phyloP scores from a whole-genome alignment of 1,140 invertebrate genomes.

The Apis cerana region DNA sequence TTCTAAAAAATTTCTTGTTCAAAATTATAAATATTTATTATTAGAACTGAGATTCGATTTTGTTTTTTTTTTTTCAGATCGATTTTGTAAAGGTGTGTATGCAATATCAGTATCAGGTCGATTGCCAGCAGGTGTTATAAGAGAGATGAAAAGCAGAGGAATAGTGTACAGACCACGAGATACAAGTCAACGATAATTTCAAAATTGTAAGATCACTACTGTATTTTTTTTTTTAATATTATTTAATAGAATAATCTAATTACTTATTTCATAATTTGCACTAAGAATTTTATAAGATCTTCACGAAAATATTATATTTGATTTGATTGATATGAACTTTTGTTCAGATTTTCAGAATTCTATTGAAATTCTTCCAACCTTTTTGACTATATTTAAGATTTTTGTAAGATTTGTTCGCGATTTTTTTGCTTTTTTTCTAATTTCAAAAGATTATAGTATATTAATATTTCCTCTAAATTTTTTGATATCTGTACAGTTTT shows the following conservation, averaged over 20 bases:
- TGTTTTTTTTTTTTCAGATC: slow-evolving; percentile 84
- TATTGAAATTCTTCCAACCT: background rate
- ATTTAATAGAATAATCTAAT: slow-evolving; percentile 33
- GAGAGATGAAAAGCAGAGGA: slow-evolving; percentile 95
- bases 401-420: slow-evolving; percentile 4
- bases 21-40: slow-evolving; percentile 42
- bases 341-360: slow-evolving; percentile 24
- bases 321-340: slow-evolving; percentile 54
- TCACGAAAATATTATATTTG: slow-evolving; percentile 46
- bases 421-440: slow-evolving; percentile 12
- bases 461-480: slow-evolving; percentile 17
- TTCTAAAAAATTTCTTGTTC: slow-evolving; percentile 36
- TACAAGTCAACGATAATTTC: slow-evolving; percentile 89
- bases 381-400: slow-evolving; percentile 19
- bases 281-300: slow-evolving; percentile 40
- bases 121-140: slow-evolving; percentile 91
- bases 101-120: slow-evolving; percentile 96
- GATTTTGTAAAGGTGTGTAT: slow-evolving; percentile 96
- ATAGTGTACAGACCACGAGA: slow-evolving; percentile 93
- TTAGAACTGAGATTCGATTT: slow-evolving; percentile 45
- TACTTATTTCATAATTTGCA: slow-evolving; percentile 6
- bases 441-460: slow-evolving; percentile 3
- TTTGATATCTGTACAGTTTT: slow-evolving; percentile 37
- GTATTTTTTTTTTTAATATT: slow-evolving; percentile 21
- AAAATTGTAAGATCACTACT: slow-evolving; percentile 30